These are phyloP conservation scores for Porites lutea DNA, from an alignment of 64 coral and sea anemone species.

Conservation along the genomic window DNA sequence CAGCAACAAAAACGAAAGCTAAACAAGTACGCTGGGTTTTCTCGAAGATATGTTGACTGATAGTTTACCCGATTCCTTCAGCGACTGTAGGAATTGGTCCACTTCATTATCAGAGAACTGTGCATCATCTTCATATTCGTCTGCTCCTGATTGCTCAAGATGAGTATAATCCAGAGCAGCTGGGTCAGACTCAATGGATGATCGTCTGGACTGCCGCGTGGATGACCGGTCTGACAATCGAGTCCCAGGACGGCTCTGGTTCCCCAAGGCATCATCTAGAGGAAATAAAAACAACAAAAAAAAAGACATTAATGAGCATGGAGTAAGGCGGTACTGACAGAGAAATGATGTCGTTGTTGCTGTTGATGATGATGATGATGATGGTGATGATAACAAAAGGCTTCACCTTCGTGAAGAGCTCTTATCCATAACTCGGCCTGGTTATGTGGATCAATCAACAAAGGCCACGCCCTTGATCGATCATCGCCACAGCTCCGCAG, in stretches of 20 bases:
- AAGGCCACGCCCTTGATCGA: conserved; percentile 79
- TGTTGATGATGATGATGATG: not conserved
- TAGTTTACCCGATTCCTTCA: conserved; percentile 7
- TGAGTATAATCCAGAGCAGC: not conserved
- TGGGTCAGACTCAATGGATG: not conserved
- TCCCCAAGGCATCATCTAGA: not conserved
- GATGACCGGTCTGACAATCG: not conserved
- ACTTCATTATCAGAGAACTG: conserved; percentile 28
- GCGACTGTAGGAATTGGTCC: conserved; percentile 31
- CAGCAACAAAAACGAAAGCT: too few species aligned
- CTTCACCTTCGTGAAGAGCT: conserved; percentile 69
- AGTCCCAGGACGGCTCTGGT: not conserved
- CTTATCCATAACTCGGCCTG: conserved; percentile 92
- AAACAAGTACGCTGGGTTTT: too few species aligned
- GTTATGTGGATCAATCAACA: conserved; percentile 86
- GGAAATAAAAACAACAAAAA: not conserved
- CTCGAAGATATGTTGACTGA: too few species aligned
- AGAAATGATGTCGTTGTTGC: too few species aligned
- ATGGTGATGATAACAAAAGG: too few species aligned
- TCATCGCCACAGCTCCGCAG: conserved; percentile 73
- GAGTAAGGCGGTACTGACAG: too few species aligned
- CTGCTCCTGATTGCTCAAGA: not conserved
- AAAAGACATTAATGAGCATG: too few species aligned
- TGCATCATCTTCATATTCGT: conserved; percentile 11
- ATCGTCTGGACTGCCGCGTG: not conserved